phyloP scores from a whole-genome alignment of 2,888 invertebrate species.

The Mamestra brassicae region DNA sequence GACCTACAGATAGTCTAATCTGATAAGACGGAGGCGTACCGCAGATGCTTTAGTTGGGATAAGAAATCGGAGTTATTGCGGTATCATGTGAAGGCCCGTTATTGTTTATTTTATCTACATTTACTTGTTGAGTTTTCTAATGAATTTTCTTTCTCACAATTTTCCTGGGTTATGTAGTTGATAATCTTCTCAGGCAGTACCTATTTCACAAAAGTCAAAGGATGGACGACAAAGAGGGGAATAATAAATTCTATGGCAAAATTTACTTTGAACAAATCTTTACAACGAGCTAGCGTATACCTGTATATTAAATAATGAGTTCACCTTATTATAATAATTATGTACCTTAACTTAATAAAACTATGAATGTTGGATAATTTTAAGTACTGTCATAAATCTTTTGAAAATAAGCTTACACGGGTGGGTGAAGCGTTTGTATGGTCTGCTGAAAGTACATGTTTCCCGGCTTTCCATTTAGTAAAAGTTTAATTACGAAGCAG shows the following conservation, averaged over 20 bases:
- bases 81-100: conserved; percentile 19
- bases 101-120: conserved; percentile 15
- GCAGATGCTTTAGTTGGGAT: conserved; percentile 30
- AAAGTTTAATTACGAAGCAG: conserved; percentile 72
- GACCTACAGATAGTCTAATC: conserved; percentile 50
- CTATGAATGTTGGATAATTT: conserved; percentile 60
- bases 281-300: too few relatives aligned
- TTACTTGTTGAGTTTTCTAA: conserved; percentile 4
- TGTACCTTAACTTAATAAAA: conserved; percentile 16
- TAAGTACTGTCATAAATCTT: conserved; percentile 59
- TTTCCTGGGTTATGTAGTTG: too few relatives aligned
- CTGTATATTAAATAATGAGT: too few relatives aligned
- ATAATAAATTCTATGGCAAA: too few relatives aligned
- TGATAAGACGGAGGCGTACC: conserved; percentile 42
- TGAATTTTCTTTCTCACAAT: not conserved
- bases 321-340: too few relatives aligned
- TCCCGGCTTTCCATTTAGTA: conserved; percentile 53
- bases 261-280: too few relatives aligned
- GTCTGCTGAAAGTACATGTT: conserved; percentile 38
- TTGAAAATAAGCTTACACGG: conserved; percentile 48
- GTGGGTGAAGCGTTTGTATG: conserved; percentile 41
- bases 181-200: too few relatives aligned
- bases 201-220: too few relatives aligned
- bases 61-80: conserved; percentile 37
- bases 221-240: too few relatives aligned